Base-by-base conservation (phyloP, 1,140 invertebrate genomes). In the Lutraria rhynchaena region DNA sequence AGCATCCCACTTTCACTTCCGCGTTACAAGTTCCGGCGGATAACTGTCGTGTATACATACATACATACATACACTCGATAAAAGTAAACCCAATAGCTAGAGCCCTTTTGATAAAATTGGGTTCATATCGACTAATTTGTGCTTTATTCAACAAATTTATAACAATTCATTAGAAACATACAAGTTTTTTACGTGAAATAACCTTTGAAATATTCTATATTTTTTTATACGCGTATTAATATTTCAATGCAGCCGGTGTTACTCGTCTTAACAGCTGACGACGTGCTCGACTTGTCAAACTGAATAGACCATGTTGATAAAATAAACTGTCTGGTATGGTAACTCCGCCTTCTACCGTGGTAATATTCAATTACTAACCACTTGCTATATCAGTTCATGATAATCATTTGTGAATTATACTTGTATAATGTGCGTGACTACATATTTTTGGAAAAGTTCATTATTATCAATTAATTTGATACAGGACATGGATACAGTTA, bases 291-390 rank as follows among this genome's bases (percentile, higher is more conserved):
- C 29, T 51, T 71, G 69, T 71, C 69, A 71, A 71, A 71, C 49
- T 55, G 41, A 71, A 71, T 55, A 57, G 35, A 46, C 37, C 33
- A 61, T 33, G 58, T 31, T n/a, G 31, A 31, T 24, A 35, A 22
- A 19, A 24, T n/a, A 71, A 57, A 35, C 49, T 29, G 69, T 71
- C 69, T 71, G 69, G 69, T 71, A 71, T 55, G 46, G n/a, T 55
- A 71, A 29, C 69, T 71, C 69, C 69, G 49, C 69, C 69, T 57
- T 24, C 69, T 57, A 29, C 53, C 29, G 69, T 51, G 49, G 69
- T 71, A 71, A 71, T 55, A 55, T 57, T 37, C 49, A 55, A 37
- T 71, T 55, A 57, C 29, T 15, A 71, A 19, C 65, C 69, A 71
- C 51, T 51, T 71, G 46, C 53, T 71, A 22, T 41, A 71, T 57